Conservation (phyloP, 2,113 vertebrate genomes). For the Trichechus manatus region DNA sequence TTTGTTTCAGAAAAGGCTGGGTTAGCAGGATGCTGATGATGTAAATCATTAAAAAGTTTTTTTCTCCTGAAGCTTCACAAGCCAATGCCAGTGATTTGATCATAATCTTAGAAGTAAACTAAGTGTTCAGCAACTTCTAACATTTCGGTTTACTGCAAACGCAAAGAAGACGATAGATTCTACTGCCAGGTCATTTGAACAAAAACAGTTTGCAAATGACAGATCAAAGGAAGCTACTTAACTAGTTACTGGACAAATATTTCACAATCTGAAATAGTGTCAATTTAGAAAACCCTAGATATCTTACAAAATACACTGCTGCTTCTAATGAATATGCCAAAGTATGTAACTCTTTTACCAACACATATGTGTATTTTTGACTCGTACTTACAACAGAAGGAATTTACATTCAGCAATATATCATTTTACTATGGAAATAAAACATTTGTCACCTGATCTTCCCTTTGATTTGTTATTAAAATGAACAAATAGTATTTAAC, state of each 20-base stretch:
- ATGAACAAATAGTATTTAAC: not conserved
- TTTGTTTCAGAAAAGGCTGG: conserved; percentile 71
- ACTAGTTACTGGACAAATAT: not conserved
- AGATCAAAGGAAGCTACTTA: conserved; percentile 33
- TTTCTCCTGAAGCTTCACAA: conserved; percentile 64
- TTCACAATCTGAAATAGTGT: not conserved
- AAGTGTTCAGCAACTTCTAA: conserved; percentile 12
- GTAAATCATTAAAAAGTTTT: conserved; percentile 69
- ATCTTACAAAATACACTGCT: not conserved
- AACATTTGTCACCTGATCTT: not conserved
- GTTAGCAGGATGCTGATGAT: conserved; percentile 65
- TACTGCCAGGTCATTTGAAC: not conserved
- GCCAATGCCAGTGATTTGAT: conserved; percentile 45
- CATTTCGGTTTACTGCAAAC: conserved; percentile 19
- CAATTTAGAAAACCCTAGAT: conserved; percentile 34
- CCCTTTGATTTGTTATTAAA: not conserved
- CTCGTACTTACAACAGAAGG: not conserved
- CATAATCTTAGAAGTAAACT: conserved; percentile 39
- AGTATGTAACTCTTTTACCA: not conserved
- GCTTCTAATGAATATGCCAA: not conserved
- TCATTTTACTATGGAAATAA: conserved; percentile 20
- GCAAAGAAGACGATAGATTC: conserved; percentile 8
- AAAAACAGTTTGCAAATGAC: conserved; percentile 34
- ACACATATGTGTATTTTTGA: not conserved
- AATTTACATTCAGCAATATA: not conserved